Conservation (phyloP, 2,113 vertebrate species). For the Ctenodactylus gundi region DNA sequence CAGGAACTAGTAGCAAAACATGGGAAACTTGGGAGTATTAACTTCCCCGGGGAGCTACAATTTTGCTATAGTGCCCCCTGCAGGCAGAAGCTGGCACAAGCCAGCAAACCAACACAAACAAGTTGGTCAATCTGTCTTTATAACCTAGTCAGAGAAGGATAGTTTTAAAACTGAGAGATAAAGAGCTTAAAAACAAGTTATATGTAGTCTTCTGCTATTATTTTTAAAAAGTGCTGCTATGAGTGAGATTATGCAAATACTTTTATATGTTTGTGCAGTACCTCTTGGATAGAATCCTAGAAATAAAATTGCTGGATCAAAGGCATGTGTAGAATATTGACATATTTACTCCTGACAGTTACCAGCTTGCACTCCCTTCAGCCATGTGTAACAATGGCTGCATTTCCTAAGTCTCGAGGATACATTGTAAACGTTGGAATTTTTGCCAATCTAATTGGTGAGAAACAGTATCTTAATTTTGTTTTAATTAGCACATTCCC, state of each 20-base stretch:
- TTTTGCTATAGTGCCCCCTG: background rate
- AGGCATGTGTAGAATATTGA: background rate
- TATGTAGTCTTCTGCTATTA: background rate
- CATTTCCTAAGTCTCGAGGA: background rate
- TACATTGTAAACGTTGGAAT: background rate
- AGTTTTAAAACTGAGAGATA: background rate
- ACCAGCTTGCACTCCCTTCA: background rate
- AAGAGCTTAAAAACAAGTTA: background rate
- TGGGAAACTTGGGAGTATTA: background rate
- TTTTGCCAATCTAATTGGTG: background rate
- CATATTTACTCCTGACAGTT: background rate
- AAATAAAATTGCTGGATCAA: slow-evolving; percentile 1
- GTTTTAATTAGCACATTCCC: background rate
- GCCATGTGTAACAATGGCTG: background rate
- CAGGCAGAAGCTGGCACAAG: background rate
- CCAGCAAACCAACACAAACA: background rate
- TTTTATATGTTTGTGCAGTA: background rate
- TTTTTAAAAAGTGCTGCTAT: background rate
- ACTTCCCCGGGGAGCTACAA: background rate
- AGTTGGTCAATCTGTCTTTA: background rate
- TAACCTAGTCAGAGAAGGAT: background rate
- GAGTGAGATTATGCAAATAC: background rate
- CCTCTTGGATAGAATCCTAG: background rate
- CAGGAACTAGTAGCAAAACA: background rate
- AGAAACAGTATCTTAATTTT: background rate